Evolutionary conservation across 2,797 vertebrate species (phyloP).

Genomic region (Channa striata): DNA sequence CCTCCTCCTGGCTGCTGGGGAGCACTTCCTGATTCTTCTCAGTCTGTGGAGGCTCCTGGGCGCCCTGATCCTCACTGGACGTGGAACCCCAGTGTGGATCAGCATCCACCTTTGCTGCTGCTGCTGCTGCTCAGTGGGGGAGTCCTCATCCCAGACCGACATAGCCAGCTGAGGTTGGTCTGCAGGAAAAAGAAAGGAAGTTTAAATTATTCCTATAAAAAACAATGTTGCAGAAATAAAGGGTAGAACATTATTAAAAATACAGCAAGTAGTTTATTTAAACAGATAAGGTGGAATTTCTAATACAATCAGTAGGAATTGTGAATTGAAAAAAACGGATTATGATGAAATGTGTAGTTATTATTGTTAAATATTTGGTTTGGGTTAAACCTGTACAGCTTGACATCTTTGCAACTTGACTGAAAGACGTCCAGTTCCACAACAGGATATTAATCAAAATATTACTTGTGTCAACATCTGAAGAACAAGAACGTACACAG

Average conservation of each 20-base stretch:
- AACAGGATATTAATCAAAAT: too few species aligned
- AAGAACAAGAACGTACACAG: too few species aligned
- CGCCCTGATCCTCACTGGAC: slow-evolving; percentile 30
- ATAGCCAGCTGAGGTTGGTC: slow-evolving; percentile 49
- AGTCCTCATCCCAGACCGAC: slow-evolving; percentile 59
- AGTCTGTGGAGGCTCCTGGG: slow-evolving; percentile 32
- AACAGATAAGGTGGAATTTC: too few species aligned
- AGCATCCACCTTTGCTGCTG: slow-evolving; percentile 31
- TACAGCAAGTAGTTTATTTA: background rate
- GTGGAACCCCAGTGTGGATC: slow-evolving; percentile 44
- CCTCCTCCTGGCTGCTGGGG: background rate
- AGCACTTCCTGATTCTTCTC: background rate
- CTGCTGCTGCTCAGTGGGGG: slow-evolving; percentile 38
- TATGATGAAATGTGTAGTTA: too few species aligned
- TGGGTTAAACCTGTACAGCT: too few species aligned
- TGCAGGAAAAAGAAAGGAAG: slow-evolving; percentile 3
- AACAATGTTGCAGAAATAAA: background rate
- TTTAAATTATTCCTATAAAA: background rate
- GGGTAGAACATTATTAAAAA: background rate
- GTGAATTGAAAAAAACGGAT: too few species aligned
- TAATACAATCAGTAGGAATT: too few species aligned
- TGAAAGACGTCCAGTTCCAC: too few species aligned
- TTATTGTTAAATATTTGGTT: too few species aligned
- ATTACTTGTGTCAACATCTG: too few species aligned
- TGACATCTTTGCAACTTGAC: too few species aligned